Evolutionary conservation across 1,140 invertebrate genomes (phyloP).

Genomic region (Eubasilissa regina): DNA sequence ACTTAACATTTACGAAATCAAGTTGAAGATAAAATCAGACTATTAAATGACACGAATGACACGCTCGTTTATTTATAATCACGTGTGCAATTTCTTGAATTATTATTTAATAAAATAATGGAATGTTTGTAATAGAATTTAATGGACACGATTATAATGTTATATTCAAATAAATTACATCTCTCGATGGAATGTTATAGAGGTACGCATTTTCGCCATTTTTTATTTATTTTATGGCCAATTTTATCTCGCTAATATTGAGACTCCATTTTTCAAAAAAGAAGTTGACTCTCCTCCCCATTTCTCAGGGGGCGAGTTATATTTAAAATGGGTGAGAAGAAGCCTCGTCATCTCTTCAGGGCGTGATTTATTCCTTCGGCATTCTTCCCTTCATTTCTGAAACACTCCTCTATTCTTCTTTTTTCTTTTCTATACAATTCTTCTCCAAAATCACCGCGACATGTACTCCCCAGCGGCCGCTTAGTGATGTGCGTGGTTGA

Average conservation of each 20-base stretch:
- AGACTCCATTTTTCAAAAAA: conserved; percentile 8
- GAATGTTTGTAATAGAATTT: too few relatives aligned
- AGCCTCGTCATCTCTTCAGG: conserved; percentile 40
- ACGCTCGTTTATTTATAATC: too few relatives aligned
- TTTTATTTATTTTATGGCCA: too few relatives aligned
- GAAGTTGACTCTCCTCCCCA: neutral
- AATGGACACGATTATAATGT: too few relatives aligned
- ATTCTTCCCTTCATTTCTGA: conserved; percentile 37
- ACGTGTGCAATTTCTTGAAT: too few relatives aligned
- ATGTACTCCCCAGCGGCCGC: conserved; percentile 45
- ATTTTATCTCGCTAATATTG: neutral
- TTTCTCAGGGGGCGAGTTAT: conserved; percentile 41
- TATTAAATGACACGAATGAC: too few relatives aligned
- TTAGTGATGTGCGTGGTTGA: conserved; percentile 41
- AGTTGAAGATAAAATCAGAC: too few relatives aligned
- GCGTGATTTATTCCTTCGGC: conserved; percentile 40
- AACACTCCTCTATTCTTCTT: conserved; percentile 25
- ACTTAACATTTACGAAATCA: too few relatives aligned
- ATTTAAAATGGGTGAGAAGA: conserved; percentile 34
- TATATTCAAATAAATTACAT: too few relatives aligned
- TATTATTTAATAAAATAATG: too few relatives aligned
- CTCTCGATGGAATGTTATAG: too few relatives aligned
- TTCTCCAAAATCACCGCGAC: conserved; percentile 48
- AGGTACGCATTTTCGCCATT: too few relatives aligned
- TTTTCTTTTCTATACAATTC: conserved; percentile 14